phyloP scores from a whole-genome alignment of 1,140 invertebrate genomes.

The Micrasema minimum region DNA sequence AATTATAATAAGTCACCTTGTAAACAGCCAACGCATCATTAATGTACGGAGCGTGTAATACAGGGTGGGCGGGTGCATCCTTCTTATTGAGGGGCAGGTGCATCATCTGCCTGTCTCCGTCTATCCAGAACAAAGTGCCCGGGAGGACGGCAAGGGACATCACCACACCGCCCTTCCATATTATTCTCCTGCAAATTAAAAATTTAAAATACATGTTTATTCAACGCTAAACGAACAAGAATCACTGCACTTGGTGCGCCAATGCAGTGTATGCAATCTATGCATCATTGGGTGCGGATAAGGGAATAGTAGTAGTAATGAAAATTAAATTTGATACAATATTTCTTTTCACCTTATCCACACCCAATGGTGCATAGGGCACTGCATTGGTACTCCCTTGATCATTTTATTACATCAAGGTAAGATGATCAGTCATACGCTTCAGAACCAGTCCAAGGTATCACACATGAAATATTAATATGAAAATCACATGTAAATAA shows the following conservation, averaged over 20 bases:
- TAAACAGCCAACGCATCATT: conserved; percentile 72
- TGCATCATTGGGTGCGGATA: too few species aligned
- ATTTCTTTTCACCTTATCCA: too few species aligned
- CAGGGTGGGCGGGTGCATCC: conserved; percentile 62
- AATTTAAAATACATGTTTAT: not conserved
- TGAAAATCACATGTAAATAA: too few species aligned
- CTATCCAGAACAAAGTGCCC: conserved; percentile 85
- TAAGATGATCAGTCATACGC: too few species aligned
- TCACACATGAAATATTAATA: too few species aligned
- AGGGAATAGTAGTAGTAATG: conserved; percentile 3
- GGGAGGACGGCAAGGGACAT: conserved; percentile 74
- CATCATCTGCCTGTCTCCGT: conserved; percentile 74
- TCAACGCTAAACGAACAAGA: not conserved
- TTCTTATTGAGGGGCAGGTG: conserved; percentile 65
- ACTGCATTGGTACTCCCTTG: too few species aligned
- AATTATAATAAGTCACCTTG: conserved; percentile 57
- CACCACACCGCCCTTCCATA: conserved; percentile 67
- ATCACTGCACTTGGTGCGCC: not conserved
- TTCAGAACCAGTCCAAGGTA: too few species aligned
- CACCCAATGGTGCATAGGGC: too few species aligned
- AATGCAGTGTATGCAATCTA: too few species aligned
- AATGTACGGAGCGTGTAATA: conserved; percentile 67
- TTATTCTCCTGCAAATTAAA: conserved; percentile 56
- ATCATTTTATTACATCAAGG: too few species aligned
- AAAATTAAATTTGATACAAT: conserved; percentile 17